Conservation (phyloP, 2,113 vertebrate species). For the Cichladusa arquata region DNA sequence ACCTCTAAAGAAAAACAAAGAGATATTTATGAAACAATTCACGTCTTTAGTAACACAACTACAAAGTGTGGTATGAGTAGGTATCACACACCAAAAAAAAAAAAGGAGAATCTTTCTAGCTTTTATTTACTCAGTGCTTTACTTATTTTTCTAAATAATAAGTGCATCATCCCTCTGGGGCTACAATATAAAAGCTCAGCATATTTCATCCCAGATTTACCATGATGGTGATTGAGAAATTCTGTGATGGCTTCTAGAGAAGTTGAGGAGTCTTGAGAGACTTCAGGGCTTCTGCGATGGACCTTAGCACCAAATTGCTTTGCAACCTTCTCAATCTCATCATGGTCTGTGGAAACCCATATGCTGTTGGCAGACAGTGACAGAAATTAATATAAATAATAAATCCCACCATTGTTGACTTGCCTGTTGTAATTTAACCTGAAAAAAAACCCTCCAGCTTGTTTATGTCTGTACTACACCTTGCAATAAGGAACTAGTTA, state of each 20-base stretch:
- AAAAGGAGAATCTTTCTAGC: not conserved
- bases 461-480: not conserved
- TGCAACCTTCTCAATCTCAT: slow-evolving; percentile 87
- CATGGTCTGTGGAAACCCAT: slow-evolving; percentile 95
- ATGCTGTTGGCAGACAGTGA: slow-evolving; percentile 73
- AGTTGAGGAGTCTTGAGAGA: slow-evolving; percentile 86
- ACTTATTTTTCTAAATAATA: not conserved
- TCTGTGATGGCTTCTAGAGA: slow-evolving; percentile 91
- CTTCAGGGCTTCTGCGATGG: slow-evolving; percentile 84
- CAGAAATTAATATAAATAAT: not conserved
- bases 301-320: slow-evolving; percentile 82
- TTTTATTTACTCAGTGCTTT: not conserved
- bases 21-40: not conserved
- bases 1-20: slow-evolving; percentile 76
- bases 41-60: not conserved
- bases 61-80: not conserved
- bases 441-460: not conserved
- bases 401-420: not conserved
- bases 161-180: not conserved
- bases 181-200: not conserved
- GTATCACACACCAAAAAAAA: not conserved
- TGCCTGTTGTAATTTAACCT: not conserved
- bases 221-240: slow-evolving; percentile 79
- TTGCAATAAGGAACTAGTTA: not conserved
- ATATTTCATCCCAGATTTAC: slow-evolving; percentile 53